Evolutionary conservation across 2,888 invertebrate genomes (phyloP), one percentile per base, ranked within the genome.

Genomic region (Deilephila elpenor): DNA sequence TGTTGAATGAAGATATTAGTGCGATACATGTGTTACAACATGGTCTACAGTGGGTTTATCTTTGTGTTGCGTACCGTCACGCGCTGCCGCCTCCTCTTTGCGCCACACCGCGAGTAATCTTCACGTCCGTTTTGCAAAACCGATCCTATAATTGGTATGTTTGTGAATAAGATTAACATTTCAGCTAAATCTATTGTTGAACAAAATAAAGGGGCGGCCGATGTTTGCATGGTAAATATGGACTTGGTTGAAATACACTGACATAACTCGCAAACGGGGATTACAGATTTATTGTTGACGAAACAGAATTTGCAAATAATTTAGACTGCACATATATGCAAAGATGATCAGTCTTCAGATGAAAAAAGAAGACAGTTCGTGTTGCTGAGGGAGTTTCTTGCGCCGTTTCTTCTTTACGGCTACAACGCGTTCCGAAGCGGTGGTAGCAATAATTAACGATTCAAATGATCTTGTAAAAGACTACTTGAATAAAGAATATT

Each of bases 1-100:
- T 20, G 67, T 17, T 25, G 44, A 19, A 25, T 51, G 44, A 25
- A 67, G 67, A 67, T 25, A 51, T 67, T 62, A 71, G 71, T 56
- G 67, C 67, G 59, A 71, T 70, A 34, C 77, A 70, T 72, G 32
- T 82, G 83, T 85, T 84, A 83, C 82, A 81, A 78, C 76, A 75
- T 81, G 82, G 85, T 83, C 84, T 84, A 82, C 84, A 84, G 81
- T 80, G 80, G 77, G 78, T 78, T 90, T 91, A 91, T 91, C 91
- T 89, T 75, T 72, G 34, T 70, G 83, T 87, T 88, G 85, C 86
- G 79, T 80, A 77, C 78, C 87, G 91, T 91, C 88, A 85, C 89
- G 91, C 89, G 85, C 91, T 88, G 88, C 81, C 90, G 91, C 90
- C 79, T 84, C 78, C 79, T 77, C 82, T 89, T 90, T 89, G 82